These are phyloP conservation scores for Acanthurus lineatus DNA, from an alignment of 2,797 vertebrate genomes.

Conservation along the genomic window DNA sequence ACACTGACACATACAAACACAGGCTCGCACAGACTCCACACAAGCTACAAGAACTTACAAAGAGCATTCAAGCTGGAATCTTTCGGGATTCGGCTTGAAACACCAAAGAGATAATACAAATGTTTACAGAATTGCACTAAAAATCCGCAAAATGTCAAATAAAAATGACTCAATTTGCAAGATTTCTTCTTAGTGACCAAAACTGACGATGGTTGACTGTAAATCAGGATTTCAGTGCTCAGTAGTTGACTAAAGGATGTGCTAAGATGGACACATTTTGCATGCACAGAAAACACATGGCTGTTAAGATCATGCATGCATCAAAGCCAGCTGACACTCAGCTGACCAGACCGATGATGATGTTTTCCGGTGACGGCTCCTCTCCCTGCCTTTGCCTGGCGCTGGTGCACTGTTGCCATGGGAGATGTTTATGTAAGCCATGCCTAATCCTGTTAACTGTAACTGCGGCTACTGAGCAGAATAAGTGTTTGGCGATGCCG, in stretches of 20 bases:
- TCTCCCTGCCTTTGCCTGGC: slow-evolving; percentile 48
- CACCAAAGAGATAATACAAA: too few relatives aligned
- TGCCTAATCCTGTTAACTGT: slow-evolving; percentile 84
- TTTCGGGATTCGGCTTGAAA: neutral
- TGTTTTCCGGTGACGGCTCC: slow-evolving; percentile 49
- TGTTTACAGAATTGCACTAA: neutral
- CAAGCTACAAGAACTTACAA: neutral
- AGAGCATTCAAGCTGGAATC: neutral
- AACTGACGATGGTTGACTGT: neutral
- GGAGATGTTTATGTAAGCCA: slow-evolving; percentile 84
- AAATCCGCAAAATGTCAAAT: neutral
- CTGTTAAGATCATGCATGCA: slow-evolving; percentile 9
- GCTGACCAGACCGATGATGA: slow-evolving; percentile 57
- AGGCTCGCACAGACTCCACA: neutral
- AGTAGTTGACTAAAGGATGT: too few relatives aligned
- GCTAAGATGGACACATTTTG: neutral
- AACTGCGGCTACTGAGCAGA: slow-evolving; percentile 70
- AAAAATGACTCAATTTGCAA: neutral
- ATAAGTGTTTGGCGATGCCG: slow-evolving; percentile 51
- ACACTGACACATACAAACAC: slow-evolving; percentile 42
- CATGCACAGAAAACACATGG: slow-evolving; percentile 22
- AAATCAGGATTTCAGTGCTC: neutral
- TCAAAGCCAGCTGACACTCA: slow-evolving; percentile 48
- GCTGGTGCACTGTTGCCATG: slow-evolving; percentile 78
- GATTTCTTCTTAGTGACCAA: too few relatives aligned